Conservation (phyloP, 2,113 vertebrate genomes). For the Cavia porcellus region DNA sequence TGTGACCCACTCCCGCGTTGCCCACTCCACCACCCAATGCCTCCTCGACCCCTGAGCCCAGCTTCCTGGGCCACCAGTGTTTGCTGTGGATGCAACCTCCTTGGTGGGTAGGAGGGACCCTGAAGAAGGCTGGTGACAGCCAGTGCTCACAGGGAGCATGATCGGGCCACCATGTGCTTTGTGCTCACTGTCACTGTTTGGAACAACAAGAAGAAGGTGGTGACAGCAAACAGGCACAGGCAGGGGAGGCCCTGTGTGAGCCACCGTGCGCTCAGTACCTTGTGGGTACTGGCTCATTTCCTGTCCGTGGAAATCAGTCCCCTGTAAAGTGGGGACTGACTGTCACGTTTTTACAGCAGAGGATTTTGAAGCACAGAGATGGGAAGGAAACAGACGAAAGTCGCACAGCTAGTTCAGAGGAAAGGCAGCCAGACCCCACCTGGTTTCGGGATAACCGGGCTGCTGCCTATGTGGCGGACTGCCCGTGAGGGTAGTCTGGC, state of each 20-base stretch:
- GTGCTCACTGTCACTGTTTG: no score
- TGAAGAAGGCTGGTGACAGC: rapidly evolving
- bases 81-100: rapidly evolving
- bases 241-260: rapidly evolving
- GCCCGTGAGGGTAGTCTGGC: neutral
- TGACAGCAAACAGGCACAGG: neutral
- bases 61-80: neutral
- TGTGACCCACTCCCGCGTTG: neutral
- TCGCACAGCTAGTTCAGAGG: neutral
- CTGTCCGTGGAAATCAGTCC: neutral
- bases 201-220: rapidly evolving
- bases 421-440: neutral
- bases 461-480: neutral
- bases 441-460: neutral
- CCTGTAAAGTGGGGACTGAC: neutral
- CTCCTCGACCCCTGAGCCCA: neutral
- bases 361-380: neutral
- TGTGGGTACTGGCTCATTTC: rapidly evolving
- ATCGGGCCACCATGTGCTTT: neutral
- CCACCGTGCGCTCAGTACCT: rapidly evolving
- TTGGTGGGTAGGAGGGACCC: rapidly evolving
- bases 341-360: neutral
- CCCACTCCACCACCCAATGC: neutral
- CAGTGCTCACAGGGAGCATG: rapidly evolving
- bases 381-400: neutral